Evolutionary conservation across 2,888 invertebrate genomes (phyloP).

Genomic region (Sinodicranocentrus sp.): DNA sequence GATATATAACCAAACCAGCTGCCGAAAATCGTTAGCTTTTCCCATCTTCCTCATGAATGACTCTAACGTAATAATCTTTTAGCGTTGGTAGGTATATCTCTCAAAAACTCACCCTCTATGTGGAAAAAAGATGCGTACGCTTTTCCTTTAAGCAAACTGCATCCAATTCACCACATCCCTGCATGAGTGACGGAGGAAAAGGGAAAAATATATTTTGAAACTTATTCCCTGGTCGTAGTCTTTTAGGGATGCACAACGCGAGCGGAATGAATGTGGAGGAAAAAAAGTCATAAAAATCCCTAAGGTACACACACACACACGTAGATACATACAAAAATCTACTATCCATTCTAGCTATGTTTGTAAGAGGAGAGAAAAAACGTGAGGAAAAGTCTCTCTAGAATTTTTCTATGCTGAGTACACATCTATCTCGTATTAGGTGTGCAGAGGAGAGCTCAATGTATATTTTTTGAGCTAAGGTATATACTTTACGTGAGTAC

Average conservation of each 20-base stretch:
- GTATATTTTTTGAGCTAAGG: too few species aligned
- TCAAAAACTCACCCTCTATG: background rate
- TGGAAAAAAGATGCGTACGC: conserved; percentile 4
- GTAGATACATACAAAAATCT: background rate
- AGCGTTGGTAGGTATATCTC: too few species aligned
- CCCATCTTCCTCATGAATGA: background rate
- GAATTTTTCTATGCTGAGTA: background rate
- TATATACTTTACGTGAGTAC: conserved; percentile 2
- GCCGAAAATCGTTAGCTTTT: conserved; percentile 5
- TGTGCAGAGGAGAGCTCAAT: too few species aligned
- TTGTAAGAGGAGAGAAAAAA: conserved; percentile 44
- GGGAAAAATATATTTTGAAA: background rate
- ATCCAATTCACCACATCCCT: background rate
- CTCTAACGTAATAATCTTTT: too few species aligned
- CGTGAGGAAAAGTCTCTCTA: conserved; percentile 20
- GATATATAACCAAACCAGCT: too few species aligned
- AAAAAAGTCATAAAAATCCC: conserved; percentile 51
- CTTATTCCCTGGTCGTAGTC: conserved; percentile 26
- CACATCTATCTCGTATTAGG: background rate
- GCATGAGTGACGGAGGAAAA: conserved; percentile 22
- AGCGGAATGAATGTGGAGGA: background rate
- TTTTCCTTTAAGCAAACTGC: background rate
- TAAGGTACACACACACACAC: conserved; percentile 33
- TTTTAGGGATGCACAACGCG: background rate
- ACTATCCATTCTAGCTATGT: too few species aligned